Conservation (phyloP, 1,140 invertebrate genomes). For the Eurytemora carolleeae region DNA sequence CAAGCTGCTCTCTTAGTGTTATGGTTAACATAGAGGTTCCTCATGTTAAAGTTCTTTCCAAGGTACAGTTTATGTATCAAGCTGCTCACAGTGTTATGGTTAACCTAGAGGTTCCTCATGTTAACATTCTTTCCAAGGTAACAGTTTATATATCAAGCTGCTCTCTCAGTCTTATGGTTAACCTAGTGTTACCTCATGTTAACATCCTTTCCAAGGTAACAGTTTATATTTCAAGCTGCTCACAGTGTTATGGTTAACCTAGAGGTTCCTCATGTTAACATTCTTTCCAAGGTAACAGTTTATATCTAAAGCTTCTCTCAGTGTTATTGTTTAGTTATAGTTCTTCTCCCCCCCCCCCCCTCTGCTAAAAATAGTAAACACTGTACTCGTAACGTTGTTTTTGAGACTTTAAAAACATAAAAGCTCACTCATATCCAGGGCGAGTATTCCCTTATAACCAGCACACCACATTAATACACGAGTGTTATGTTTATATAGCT, state of each 20-base stretch:
- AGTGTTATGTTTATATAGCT: no score
- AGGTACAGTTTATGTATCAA: no score
- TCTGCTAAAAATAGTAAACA: no score
- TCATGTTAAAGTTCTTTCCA: conserved; percentile 81
- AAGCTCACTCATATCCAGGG: no score
- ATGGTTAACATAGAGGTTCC: conserved; percentile 91
- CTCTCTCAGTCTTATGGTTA: conserved; percentile 83
- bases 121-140: conserved; percentile 74
- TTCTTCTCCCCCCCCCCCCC: no score
- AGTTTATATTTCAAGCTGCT: no score
- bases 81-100: conserved; percentile 93
- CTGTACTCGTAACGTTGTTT: no score
- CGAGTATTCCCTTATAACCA: no score
- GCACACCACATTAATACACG: no score
- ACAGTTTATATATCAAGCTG: no score
- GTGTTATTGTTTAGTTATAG: conserved; percentile 89
- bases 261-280: conserved; percentile 79
- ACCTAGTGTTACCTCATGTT: conserved; percentile 77
- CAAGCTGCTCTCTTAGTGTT: conserved; percentile 75
- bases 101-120: conserved; percentile 76
- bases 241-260: conserved; percentile 94
- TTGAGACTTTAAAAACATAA: no score
- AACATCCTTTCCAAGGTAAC: conserved; percentile 86
- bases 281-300: conserved; percentile 56
- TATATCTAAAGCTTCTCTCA: conserved; percentile 77